Conservation (phyloP, 2,113 vertebrate species). For the Recurvirostra avosetta region DNA sequence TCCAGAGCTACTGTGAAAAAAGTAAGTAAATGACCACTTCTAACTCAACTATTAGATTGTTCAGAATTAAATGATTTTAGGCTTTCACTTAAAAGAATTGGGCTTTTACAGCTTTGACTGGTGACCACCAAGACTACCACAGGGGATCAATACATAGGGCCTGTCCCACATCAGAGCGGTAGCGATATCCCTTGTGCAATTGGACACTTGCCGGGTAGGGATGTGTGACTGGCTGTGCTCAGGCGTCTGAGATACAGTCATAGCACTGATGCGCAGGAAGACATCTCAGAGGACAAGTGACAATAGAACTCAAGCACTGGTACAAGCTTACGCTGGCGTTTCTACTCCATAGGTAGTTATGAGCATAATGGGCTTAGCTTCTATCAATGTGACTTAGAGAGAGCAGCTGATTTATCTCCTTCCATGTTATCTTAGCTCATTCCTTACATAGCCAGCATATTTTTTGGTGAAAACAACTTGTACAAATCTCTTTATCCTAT, state of each 20-base stretch:
- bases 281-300: background rate
- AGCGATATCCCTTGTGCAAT: background rate
- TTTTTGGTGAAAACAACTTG: background rate
- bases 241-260: background rate
- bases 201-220: background rate
- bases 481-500: background rate
- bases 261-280: background rate
- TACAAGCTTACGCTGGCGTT: background rate
- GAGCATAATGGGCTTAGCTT: background rate
- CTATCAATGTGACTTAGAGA: background rate
- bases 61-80: background rate
- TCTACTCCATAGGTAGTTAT: background rate
- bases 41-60: background rate
- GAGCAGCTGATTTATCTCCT: background rate
- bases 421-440: slow-evolving; percentile 5
- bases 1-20: background rate
- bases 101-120: background rate
- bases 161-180: background rate
- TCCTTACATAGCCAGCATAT: slow-evolving; percentile 9
- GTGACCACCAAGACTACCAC: background rate
- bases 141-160: background rate
- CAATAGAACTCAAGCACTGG: background rate
- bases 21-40: background rate
- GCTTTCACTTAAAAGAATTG: rapidly evolving
- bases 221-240: background rate